Base-by-base conservation (phyloP, 2,113 vertebrate genomes). In the Candoia aspera region DNA sequence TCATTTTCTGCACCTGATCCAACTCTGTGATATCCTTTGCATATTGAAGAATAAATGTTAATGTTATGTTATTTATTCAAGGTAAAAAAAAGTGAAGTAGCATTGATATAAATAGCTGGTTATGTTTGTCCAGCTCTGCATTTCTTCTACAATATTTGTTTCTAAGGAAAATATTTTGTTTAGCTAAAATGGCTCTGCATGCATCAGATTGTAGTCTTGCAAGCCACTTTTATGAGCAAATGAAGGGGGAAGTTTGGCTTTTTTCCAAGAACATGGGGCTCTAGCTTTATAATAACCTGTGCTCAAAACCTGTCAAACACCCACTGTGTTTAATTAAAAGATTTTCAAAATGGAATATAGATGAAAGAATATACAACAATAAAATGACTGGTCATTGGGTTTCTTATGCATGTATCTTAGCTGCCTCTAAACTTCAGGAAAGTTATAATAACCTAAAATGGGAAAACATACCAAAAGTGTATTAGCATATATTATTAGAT, bases 321-420 rank as follows among this genome's bases (percentile, higher is more conserved):
- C 42, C 73, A 54, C 55, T 37, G 91, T 60, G 55, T 68, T 88
- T 88, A 92, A 92, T 92, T 88, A 92, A 84, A 46, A 92, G 11
- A 92, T 73, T 88, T 92, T 49, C 42, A 83, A 60, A 84, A 24
- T 88, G 55, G 19, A 59, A 88, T 88, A 46, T 53, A 88, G 73
- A 84, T 88, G 68, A 84, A 92, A 53, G 26, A 83, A 60, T 60
- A 26, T 21, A 49, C 26, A 33, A 88, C 46, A 79, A 55, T 57
- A 24, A 60, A 21, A 55, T 49, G 53, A 88, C 8, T 59, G 29
- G 83, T 33, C 11, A 53, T 53, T 60, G 49, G 49, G 21, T 55
- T 29, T 29, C 49, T 55, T 68, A 29, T 57, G 33, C 6, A 60
- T 26, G n/a, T 73, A 33, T 84, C 42, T 92, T 42, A 59, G 37